These are phyloP conservation scores for Ips nitidus DNA, from an alignment of 1,140 invertebrate species.

Conservation along the genomic window DNA sequence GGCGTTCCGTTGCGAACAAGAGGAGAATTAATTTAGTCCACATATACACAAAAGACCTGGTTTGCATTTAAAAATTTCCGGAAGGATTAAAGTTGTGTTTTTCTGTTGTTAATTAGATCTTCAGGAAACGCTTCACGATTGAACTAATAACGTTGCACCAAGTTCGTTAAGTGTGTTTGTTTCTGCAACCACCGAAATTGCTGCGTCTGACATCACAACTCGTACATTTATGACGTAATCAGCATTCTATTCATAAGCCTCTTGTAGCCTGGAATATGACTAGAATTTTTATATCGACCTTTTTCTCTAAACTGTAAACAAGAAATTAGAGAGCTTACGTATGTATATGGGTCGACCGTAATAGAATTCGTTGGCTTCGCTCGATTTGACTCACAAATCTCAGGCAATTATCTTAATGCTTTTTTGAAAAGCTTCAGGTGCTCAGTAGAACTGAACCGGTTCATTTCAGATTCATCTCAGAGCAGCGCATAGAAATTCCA, in stretches of 20 bases:
- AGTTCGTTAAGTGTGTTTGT: constrained; percentile 37
- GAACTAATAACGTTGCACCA: constrained; percentile 30
- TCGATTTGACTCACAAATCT: constrained; percentile 23
- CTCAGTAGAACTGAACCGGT: constrained; percentile 22
- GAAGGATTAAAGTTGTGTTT: neutral
- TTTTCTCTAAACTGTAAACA: neutral
- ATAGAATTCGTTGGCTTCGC: neutral
- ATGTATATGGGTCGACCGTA: neutral
- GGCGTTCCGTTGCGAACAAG: no score
- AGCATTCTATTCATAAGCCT: constrained; percentile 27
- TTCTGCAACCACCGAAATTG: constrained; percentile 20
- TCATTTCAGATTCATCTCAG: constrained; percentile 25
- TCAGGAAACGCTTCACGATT: constrained; percentile 3
- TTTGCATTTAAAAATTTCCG: constrained; percentile 2
- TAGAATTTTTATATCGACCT: neutral
- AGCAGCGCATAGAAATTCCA: constrained; percentile 20
- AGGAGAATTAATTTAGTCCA: no score
- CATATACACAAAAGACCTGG: neutral
- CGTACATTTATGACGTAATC: constrained; percentile 36
- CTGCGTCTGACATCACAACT: constrained; percentile 29
- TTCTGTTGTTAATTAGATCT: constrained; percentile 29
- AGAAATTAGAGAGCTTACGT: neutral
- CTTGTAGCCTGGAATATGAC: neutral
- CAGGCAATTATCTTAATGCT: constrained; percentile 30
- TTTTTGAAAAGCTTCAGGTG: constrained; percentile 31